Percentiles rank a stretch among this genome's conserved stretches.
These are phyloP conservation scores for Drosophila imparisetae DNA, from an alignment of 2,888 invertebrate genomes.

Conservation along the genomic window DNA sequence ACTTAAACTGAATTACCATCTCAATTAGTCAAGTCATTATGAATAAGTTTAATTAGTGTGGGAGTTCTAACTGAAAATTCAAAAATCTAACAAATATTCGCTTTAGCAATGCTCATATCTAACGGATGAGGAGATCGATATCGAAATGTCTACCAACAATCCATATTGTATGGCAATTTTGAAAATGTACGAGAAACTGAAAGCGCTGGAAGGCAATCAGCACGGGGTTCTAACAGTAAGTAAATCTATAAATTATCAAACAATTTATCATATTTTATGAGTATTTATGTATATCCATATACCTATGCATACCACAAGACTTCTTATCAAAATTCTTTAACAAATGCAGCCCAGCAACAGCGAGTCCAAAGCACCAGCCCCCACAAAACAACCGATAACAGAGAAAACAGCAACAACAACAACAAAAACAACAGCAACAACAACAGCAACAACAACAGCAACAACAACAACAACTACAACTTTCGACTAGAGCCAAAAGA, in stretches of 20 bases:
- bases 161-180: constrained; percentile 70
- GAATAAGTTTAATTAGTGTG: background rate
- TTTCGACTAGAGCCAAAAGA: constrained; percentile 14
- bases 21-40: background rate
- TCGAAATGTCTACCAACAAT: constrained; percentile 38
- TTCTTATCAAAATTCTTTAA: constrained; percentile 37
- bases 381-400: constrained; percentile 27
- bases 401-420: constrained; percentile 25
- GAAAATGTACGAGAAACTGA: constrained; percentile 38
- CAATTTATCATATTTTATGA: background rate
- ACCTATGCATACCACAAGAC: constrained; percentile 10
- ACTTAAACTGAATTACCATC: background rate
- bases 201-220: constrained; percentile 2
- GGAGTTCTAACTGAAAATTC: background rate
- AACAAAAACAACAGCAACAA: constrained; percentile 22
- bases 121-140: constrained; percentile 65
- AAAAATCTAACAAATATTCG: background rate
- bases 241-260: background rate
- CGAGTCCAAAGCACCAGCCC: constrained; percentile 42
- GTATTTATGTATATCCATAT: background rate
- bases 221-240: constrained; percentile 20
- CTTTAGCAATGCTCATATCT: constrained; percentile 54
- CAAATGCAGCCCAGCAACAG: constrained; percentile 47
- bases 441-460: constrained; percentile 26
- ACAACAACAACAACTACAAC: constrained; percentile 17